Base-by-base conservation (phyloP, 2,888 invertebrate species). In the Eristalinus sepulchralis region DNA sequence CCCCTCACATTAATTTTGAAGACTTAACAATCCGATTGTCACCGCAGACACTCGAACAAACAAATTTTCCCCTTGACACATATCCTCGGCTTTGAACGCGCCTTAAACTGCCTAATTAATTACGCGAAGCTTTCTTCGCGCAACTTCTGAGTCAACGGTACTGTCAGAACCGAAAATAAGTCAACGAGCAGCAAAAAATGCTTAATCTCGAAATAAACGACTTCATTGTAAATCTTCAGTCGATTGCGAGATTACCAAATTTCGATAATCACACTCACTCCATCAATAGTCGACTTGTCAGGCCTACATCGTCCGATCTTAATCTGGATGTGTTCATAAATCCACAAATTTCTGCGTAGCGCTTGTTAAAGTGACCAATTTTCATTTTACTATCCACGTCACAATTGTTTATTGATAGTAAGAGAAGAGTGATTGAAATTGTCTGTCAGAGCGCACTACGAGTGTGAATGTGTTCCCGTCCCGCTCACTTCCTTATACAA, bases 211-310 rank as follows among this genome's bases (percentile, higher is more conserved):
- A 67, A 31, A 59, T 53, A 64, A 67, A 47, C 59, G 39, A 11
- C 47, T 53, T 60, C n/a, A 20, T 47, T 31, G 62, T 60, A 59
- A 60, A 60, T 76, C 47, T 59, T 36, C 66, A 57, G 57, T 31
- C 17, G 31, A 76, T 76, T 66, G 39, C 39, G 22, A 76, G 39
- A 67, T 59, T 75, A 39, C 27, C 59, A 67, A 66, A 66, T 31
- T 47, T 17, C 22, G 59, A 60, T 76, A 76, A 67, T 47, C 59
- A 60, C 47, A 66, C 20, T 63, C 64, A 57, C 75, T 47, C 33
- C 66, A 76, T 76, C 67, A 76, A 60, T 76, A 33, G 67, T 76
- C 31, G 33, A 67, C 31, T 39, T 75, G 64, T 24, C 75, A 64
- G 22, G n/a, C n/a, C 11, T 13, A 57, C 57, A 9, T 22, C 57